These are phyloP conservation scores for Alca torda DNA, from an alignment of 2,797 vertebrate species.

Conservation along the genomic window DNA sequence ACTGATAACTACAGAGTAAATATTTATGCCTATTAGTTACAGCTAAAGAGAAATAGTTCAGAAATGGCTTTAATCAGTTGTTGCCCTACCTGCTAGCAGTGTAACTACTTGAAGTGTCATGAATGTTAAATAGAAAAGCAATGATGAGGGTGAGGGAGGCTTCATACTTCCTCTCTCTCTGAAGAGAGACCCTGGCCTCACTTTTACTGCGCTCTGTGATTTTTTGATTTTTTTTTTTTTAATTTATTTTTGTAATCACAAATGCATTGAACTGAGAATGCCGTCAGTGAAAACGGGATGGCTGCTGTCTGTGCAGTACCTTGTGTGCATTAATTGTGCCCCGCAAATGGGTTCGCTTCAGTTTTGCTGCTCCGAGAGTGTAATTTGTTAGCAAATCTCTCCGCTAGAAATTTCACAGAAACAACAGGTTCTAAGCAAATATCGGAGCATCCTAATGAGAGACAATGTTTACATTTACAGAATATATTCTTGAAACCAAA, in stretches of 20 bases:
- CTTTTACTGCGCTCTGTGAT: neutral
- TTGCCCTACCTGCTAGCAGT: constrained; percentile 3
- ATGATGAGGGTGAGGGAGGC: neutral
- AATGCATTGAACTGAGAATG: neutral
- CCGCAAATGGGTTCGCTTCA: neutral
- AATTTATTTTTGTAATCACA: neutral
- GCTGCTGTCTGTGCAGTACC: neutral
- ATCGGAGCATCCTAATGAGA: neutral
- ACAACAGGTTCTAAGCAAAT: neutral
- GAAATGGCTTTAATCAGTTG: neutral
- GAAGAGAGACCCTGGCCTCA: neutral
- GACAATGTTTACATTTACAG: neutral
- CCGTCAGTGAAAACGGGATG: neutral
- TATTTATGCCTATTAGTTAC: constrained; percentile 67
- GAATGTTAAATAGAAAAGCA: neutral
- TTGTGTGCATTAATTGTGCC: neutral
- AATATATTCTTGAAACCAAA: neutral
- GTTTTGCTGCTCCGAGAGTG: neutral
- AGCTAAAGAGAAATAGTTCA: constrained; percentile 25
- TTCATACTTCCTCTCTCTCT: neutral
- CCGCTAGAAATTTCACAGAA: neutral
- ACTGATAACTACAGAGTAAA: constrained; percentile 73
- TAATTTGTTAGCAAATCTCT: neutral
- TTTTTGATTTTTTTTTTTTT: neutral
- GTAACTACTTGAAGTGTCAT: neutral